A percentile compares a stretch with the other conserved stretches of the same genome.
phyloP scores from a whole-genome alignment of 2,797 vertebrate genomes.

The Periparus ater region DNA sequence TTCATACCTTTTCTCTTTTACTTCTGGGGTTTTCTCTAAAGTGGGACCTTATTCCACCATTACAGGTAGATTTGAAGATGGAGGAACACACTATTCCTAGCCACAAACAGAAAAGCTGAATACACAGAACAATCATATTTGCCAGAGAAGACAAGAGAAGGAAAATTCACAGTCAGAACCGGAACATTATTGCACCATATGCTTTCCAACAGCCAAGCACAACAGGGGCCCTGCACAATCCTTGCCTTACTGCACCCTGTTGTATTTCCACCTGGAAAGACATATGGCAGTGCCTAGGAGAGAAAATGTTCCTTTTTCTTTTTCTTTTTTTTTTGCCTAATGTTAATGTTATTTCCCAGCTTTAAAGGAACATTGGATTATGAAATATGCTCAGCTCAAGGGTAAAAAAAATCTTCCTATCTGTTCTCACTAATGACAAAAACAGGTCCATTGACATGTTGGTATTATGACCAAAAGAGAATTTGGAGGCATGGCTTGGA shows the following conservation, averaged over 20 bases:
- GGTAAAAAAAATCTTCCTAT: not conserved
- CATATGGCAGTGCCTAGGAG: slow-evolving; percentile 32
- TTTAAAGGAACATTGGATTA: slow-evolving; percentile 24
- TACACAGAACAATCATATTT: not conserved
- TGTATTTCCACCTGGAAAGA: slow-evolving; percentile 58
- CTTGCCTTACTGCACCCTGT: slow-evolving; percentile 23
- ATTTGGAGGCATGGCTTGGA: not conserved
- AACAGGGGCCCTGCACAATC: not conserved
- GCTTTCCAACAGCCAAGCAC: slow-evolving; percentile 12
- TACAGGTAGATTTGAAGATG: not conserved
- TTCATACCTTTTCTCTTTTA: not conserved
- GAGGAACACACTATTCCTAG: not conserved
- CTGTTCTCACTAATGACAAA: not conserved
- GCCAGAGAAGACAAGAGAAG: not conserved
- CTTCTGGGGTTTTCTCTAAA: not conserved
- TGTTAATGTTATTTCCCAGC: not conserved
- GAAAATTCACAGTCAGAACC: slow-evolving; percentile 28
- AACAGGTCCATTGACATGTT: not conserved
- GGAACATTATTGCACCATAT: slow-evolving; percentile 19
- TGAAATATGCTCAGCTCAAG: not conserved
- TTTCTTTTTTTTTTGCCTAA: not conserved
- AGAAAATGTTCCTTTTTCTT: not conserved
- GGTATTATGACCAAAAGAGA: not conserved
- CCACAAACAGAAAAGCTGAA: not conserved
- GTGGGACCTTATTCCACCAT: not conserved